Percentiles rank a stretch among this genome's conserved stretches.
phyloP scores from a whole-genome alignment of 2,888 invertebrate species.

The Leistus spinibarbis region DNA sequence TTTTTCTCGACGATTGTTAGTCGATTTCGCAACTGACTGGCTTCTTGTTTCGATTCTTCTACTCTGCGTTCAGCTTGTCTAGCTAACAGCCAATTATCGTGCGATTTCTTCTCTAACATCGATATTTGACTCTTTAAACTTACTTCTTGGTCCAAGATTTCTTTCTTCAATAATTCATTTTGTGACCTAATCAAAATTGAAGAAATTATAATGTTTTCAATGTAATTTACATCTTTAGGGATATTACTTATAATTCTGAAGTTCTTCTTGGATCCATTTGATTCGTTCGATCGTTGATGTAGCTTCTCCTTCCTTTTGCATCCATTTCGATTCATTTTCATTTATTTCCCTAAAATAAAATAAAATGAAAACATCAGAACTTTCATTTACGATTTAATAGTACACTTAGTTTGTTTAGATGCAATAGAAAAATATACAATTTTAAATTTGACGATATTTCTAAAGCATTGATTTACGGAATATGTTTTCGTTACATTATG shows the following conservation, averaged over 20 bases:
- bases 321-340: slow-evolving; percentile 76
- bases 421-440: too few relatives aligned
- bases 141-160: slow-evolving; percentile 85
- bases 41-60: slow-evolving; percentile 79
- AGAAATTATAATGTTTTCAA: neutral
- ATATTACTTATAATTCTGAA: slow-evolving; percentile 78
- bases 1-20: slow-evolving; percentile 63
- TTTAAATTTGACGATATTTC: too few relatives aligned
- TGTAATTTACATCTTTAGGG: neutral
- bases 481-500: too few relatives aligned
- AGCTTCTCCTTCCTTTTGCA: slow-evolving; percentile 82
- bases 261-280: slow-evolving; percentile 77
- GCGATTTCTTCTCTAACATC: slow-evolving; percentile 80
- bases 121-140: slow-evolving; percentile 73
- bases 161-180: slow-evolving; percentile 72
- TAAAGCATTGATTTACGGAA: too few relatives aligned
- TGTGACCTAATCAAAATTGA: slow-evolving; percentile 57
- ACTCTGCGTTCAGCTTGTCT: slow-evolving; percentile 81
- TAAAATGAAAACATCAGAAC: neutral
- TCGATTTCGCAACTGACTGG: slow-evolving; percentile 68
- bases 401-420: too few relatives aligned
- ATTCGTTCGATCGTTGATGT: slow-evolving; percentile 80
- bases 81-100: slow-evolving; percentile 85
- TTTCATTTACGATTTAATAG: too few relatives aligned
- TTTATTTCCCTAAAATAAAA: slow-evolving; percentile 70